A percentile compares a stretch with the other conserved stretches of the same genome.
These are phyloP conservation scores for Diuraphis noxia DNA, from an alignment of 1,140 invertebrate species.

Conservation along the genomic window DNA sequence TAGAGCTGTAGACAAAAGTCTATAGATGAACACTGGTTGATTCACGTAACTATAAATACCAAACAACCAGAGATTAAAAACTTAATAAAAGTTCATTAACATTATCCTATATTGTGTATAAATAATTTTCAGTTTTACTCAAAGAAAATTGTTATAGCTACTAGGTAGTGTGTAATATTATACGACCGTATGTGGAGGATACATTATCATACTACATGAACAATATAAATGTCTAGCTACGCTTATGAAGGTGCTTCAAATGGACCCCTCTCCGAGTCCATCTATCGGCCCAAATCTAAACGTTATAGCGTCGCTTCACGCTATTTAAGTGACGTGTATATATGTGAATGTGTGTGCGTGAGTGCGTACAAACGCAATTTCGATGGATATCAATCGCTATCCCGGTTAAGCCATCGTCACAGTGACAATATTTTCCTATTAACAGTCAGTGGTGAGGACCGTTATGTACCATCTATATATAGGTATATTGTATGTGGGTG, in stretches of 20 bases:
- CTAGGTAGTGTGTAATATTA: not conserved
- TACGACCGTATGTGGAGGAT: not conserved
- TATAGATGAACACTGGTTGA: not conserved
- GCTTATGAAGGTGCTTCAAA: not conserved
- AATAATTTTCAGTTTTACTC: not conserved
- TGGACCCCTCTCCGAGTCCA: not conserved
- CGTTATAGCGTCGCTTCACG: not conserved
- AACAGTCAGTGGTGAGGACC: not conserved
- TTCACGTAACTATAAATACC: not conserved
- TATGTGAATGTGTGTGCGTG: not conserved
- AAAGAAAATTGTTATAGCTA: not conserved
- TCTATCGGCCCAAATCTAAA: not conserved
- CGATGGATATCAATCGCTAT: slow-evolving; percentile 16
- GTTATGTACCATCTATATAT: not conserved
- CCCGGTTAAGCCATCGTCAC: not conserved
- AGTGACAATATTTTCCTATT: slow-evolving; percentile 30
- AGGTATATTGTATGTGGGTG: not conserved
- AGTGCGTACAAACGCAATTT: not conserved
- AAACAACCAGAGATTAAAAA: not conserved
- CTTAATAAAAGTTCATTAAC: not conserved
- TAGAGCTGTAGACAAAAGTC: not conserved
- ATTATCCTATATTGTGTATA: not conserved
- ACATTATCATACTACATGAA: not conserved
- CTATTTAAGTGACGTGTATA: not conserved
- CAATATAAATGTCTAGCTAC: not conserved